Evolutionary conservation across 35 echinoderm and acorn worm species (phyloP).

Genomic region (Strongylocentrotus purpuratus): DNA sequence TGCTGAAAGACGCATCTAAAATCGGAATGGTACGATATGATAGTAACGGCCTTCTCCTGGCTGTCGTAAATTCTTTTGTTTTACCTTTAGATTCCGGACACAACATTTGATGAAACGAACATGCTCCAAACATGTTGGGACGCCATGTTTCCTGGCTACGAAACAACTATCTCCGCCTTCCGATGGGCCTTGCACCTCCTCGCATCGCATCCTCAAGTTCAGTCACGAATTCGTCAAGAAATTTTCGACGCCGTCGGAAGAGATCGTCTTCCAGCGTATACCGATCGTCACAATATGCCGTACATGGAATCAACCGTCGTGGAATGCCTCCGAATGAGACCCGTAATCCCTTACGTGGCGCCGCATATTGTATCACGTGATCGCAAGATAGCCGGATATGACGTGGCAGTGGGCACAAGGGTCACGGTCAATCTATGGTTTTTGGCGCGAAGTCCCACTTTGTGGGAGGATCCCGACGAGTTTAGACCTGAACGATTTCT

Average conservation of each 20-base stretch:
- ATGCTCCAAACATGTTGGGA: conserved; percentile 39
- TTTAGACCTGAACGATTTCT: conserved; percentile 55
- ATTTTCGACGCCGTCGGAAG: conserved; percentile 43
- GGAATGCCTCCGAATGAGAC: conserved; percentile 17
- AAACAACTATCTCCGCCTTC: conserved; percentile 50
- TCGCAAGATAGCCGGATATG: conserved; percentile 24
- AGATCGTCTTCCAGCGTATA: background rate
- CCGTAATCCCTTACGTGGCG: conserved; percentile 36
- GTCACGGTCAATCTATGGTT: conserved; percentile 47
- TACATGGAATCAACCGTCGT: background rate
- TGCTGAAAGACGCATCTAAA: no score
- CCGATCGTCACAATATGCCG: conserved; percentile 11
- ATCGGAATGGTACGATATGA: no score
- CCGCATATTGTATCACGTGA: conserved; percentile 47
- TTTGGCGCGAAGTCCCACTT: conserved; percentile 13
- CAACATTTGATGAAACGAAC: conserved; percentile 31
- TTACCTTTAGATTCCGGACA: background rate
- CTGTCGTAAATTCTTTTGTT: background rate
- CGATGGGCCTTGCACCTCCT: conserved; percentile 52
- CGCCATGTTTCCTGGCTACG: conserved; percentile 46
- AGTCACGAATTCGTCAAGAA: conserved; percentile 61
- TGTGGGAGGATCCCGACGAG: conserved; percentile 52
- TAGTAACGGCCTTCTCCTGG: background rate
- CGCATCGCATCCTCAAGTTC: conserved; percentile 49
- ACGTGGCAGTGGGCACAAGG: background rate